phyloP scores from a whole-genome alignment of 1,140 invertebrate genomes.

The Odontomachus brunneus region DNA sequence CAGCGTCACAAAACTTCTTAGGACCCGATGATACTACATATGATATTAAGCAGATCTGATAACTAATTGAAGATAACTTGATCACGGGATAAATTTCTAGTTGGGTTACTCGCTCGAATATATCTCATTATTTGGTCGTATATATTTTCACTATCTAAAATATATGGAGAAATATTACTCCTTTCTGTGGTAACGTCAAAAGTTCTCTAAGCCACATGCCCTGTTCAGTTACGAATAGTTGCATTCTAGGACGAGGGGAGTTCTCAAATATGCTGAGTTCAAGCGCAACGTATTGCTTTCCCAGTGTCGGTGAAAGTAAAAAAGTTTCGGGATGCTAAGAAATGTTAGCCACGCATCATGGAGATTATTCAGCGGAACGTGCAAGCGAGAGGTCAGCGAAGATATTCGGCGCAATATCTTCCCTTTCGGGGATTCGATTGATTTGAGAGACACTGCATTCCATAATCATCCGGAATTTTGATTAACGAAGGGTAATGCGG shows the following conservation, averaged over 20 bases:
- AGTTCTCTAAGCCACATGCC: not conserved
- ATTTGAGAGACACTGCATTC: not conserved
- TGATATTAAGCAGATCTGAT: too few species aligned
- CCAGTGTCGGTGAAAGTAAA: constrained; percentile 62
- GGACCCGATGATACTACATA: too few species aligned
- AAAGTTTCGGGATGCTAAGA: constrained; percentile 59
- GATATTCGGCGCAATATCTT: constrained; percentile 12
- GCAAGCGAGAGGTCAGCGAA: not conserved
- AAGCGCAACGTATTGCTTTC: constrained; percentile 65
- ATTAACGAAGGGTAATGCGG: constrained; percentile 32
- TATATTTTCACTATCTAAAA: constrained; percentile 7
- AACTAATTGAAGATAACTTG: too few species aligned
- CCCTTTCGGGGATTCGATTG: not conserved
- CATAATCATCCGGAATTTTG: constrained; percentile 20
- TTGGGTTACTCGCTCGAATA: too few species aligned
- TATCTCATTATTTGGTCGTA: too few species aligned
- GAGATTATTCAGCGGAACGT: constrained; percentile 27
- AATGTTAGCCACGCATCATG: constrained; percentile 27
- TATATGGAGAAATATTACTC: constrained; percentile 27
- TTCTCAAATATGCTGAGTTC: constrained; percentile 72
- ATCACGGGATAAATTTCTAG: too few species aligned
- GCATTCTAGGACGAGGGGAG: constrained; percentile 46
- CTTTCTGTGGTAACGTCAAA: not conserved
- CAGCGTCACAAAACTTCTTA: too few species aligned
- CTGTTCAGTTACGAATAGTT: constrained; percentile 40